Base-by-base conservation (phyloP, 2,888 invertebrate genomes). In the Eristalis pertinax region DNA sequence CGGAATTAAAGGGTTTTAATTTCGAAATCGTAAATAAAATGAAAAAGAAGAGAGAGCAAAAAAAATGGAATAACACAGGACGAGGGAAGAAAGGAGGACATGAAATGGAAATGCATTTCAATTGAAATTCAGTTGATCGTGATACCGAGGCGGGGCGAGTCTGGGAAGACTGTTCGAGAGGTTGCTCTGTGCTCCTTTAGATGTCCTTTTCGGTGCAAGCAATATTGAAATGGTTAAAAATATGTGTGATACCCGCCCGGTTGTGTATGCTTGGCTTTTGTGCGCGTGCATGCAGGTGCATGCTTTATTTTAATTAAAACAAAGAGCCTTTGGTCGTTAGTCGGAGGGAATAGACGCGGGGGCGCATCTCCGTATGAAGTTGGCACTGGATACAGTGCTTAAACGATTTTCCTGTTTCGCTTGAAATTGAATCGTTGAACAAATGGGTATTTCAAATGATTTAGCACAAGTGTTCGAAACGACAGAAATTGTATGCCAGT, bases 101-200 rank as follows among this genome's bases (percentile, higher is more conserved):
- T 22, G 58, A 68, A 77, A 77, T 83, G 77, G 72, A 68, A 77
- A 83, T 83, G 77, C 68, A 77, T 83, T 83, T 83, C 72, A 83
- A 83, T 83, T 83, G 83, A 83, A 77, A 73, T 83, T 67, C 76
- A 82, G 70, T 82, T 82, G 72, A 82, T 82, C 82, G 76, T 67
- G 70, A 76, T 76, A 60, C 76, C 50, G 24, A 67, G 35, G 11
- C 38, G 13, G 38, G 19, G 8, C 19, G 19, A 0, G 19, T 5
- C 19, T 2, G 19, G 19, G 8, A 19, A 19, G 19, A 19, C 50
- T 50, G 19, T 50, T n/a, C 38, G 50, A 50, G 50, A 69, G 67
- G 38, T 43, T 75, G 67, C 62, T 73, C 67, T 80, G 43, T 38
- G 75, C 58, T 70, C 70, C 76, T 65, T 70, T 70, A 32, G 70